These are phyloP conservation scores for Nemotelus pantherinus DNA, from an alignment of 2,888 invertebrate genomes.

Conservation along the genomic window DNA sequence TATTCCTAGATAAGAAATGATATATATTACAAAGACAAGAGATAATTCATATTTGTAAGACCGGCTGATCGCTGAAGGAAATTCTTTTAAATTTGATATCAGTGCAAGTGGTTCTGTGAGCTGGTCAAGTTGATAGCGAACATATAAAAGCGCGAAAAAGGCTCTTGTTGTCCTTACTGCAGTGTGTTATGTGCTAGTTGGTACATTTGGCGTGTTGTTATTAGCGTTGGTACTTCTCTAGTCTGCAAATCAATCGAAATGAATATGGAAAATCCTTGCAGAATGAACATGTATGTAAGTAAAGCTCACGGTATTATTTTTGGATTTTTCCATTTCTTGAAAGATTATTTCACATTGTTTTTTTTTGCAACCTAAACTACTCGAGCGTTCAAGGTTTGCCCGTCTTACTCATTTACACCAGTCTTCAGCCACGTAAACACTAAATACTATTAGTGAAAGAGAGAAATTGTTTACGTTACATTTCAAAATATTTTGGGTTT, in stretches of 20 bases:
- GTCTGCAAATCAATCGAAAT: constrained; percentile 13
- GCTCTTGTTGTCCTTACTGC: not conserved
- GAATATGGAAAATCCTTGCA: constrained; percentile 37
- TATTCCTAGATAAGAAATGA: constrained; percentile 37
- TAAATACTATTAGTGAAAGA: too few relatives aligned
- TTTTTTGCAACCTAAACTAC: too few relatives aligned
- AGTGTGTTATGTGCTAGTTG: not conserved
- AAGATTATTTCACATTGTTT: not conserved
- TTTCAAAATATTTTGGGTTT: too few relatives aligned
- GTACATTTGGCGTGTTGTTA: not conserved
- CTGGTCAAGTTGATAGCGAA: not conserved
- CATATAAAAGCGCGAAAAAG: constrained; percentile 3
- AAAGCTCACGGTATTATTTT: not conserved
- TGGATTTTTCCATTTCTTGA: not conserved
- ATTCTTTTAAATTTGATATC: constrained; percentile 9
- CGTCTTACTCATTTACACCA: too few relatives aligned
- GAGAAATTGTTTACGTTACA: too few relatives aligned
- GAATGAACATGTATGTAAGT: constrained; percentile 41
- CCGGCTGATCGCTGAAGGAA: not conserved
- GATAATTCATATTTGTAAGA: constrained; percentile 34
- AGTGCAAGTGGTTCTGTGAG: not conserved
- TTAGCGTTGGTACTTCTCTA: not conserved
- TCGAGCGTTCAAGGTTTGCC: too few relatives aligned
- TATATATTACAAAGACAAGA: constrained; percentile 28
- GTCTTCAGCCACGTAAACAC: too few relatives aligned